These are phyloP conservation scores for Pristionchus fissidentatus DNA, from an alignment of 2,888 invertebrate genomes.

Conservation along the genomic window DNA sequence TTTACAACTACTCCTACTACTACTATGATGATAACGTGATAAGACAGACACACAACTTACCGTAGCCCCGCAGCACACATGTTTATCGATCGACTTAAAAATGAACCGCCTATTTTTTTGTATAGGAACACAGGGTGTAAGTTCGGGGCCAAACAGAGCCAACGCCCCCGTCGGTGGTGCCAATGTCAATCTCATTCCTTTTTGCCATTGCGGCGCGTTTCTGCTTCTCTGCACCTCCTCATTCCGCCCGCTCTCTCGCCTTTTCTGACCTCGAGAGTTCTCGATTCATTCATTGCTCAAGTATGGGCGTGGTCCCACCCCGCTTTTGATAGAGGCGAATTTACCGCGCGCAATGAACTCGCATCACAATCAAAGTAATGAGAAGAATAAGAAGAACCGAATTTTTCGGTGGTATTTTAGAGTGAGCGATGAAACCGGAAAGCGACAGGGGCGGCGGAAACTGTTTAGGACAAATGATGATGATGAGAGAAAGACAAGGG, in stretches of 20 bases:
- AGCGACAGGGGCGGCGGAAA: not conserved
- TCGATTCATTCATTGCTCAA: conserved; percentile 52
- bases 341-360: not conserved
- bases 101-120: not conserved
- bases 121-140: no score
- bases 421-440: conserved; percentile 24
- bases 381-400: not conserved
- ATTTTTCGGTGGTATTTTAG: not conserved
- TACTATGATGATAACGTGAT: conserved; percentile 11
- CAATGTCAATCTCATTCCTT: conserved; percentile 23
- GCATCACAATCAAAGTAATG: conserved; percentile 41
- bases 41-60: no score
- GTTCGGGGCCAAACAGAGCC: no score
- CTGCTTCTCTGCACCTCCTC: conserved; percentile 13
- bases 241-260: conserved; percentile 19
- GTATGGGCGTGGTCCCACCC: conserved; percentile 22
- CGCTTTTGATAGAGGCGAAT: not conserved
- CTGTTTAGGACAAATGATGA: conserved; percentile 1
- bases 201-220: not conserved
- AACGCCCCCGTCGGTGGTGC: conserved; percentile 9
- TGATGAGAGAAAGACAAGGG: not conserved
- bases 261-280: conserved; percentile 43
- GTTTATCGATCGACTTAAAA: not conserved
- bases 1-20: conserved; percentile 28
- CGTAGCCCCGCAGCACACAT: no score